A percentile compares a stretch with the other conserved stretches of the same genome.
Conservation (phyloP, 2,888 invertebrate species). For the Aspidiotus destructor region DNA sequence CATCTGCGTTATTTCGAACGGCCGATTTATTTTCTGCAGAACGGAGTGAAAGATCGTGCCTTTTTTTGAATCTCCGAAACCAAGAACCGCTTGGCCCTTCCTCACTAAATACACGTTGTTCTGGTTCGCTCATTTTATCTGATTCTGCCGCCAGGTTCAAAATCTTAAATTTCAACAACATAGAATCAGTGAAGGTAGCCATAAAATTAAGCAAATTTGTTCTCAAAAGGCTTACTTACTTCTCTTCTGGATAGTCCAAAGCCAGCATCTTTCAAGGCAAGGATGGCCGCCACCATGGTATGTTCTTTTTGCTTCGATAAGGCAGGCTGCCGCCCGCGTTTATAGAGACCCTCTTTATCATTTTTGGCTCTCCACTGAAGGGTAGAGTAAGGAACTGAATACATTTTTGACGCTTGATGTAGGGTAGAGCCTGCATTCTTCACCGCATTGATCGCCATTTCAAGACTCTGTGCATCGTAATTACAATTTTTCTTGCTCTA, state of each 20-base stretch:
- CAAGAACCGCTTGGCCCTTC: background rate
- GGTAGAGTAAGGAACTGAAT: background rate
- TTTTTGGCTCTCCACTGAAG: background rate
- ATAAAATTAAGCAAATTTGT: background rate
- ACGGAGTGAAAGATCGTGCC: background rate
- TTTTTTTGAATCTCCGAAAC: background rate
- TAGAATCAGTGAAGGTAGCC: background rate
- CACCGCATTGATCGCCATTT: background rate
- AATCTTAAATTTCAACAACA: background rate
- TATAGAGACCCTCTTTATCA: background rate
- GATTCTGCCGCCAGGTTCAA: background rate
- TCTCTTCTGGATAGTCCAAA: background rate
- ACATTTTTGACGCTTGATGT: background rate
- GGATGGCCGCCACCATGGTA: background rate
- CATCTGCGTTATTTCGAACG: background rate
- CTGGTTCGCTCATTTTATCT: background rate
- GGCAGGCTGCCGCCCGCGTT: background rate
- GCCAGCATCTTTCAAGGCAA: background rate
- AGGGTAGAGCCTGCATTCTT: background rate
- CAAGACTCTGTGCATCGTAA: too few species aligned
- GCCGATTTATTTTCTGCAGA: background rate
- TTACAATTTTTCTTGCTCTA: too few species aligned
- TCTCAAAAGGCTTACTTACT: background rate
- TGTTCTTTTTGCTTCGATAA: background rate
- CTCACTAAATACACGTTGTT: background rate